phyloP scores from a whole-genome alignment of 2,888 invertebrate genomes.

The Linhomoeus sp. region DNA sequence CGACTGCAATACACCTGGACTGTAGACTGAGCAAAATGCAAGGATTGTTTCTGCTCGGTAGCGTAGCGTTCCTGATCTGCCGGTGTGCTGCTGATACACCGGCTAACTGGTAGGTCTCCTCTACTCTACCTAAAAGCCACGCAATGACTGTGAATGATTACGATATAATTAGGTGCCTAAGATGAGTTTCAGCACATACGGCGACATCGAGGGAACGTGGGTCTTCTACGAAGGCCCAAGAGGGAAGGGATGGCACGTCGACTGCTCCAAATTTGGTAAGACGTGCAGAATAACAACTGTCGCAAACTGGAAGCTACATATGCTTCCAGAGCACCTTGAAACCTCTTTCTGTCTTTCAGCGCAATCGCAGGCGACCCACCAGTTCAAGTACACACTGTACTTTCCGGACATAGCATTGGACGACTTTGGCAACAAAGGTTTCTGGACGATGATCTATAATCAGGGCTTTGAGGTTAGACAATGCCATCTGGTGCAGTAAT shows the following conservation, averaged over 20 bases:
- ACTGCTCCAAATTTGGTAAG: conserved; percentile 8
- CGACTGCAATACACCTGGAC: too few species aligned
- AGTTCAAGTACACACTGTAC: conserved; percentile 11
- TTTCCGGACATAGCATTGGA: conserved; percentile 33
- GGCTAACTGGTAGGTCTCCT: conserved; percentile 23
- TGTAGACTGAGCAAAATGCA: too few species aligned
- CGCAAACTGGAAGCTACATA: too few species aligned
- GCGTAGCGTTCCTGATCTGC: too few species aligned
- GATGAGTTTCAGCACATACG: conserved; percentile 18
- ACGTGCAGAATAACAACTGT: too few species aligned
- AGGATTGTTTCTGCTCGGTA: too few species aligned
- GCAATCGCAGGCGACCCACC: neutral
- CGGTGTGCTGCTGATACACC: conserved; percentile 26
- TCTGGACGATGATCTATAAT: conserved; percentile 37
- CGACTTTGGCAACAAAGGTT: conserved; percentile 32
- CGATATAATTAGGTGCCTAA: too few species aligned
- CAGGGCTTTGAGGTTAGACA: conserved; percentile 35
- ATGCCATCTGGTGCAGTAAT: neutral
- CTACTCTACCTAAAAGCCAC: too few species aligned
- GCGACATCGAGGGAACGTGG: conserved; percentile 25
- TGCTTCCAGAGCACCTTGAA: neutral
- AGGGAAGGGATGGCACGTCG: conserved; percentile 10
- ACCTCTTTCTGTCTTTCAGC: neutral
- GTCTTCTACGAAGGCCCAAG: conserved; percentile 20
- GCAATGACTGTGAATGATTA: too few species aligned